Conservation (phyloP, 2,797 vertebrate genomes). For the Pangasius krempfi region DNA sequence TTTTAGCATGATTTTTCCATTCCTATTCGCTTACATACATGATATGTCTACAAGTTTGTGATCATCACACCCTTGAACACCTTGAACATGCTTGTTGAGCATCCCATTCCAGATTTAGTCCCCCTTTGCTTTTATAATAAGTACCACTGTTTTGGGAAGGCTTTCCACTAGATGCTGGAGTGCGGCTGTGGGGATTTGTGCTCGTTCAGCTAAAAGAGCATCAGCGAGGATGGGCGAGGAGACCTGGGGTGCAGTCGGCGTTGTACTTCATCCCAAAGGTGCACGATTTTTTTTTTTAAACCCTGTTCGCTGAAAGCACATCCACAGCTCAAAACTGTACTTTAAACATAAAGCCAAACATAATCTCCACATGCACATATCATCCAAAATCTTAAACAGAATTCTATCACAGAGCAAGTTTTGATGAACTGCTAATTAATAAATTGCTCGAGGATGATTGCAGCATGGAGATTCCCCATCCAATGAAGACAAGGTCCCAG, state of each 20-base stretch:
- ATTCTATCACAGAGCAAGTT: neutral
- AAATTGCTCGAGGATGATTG: neutral
- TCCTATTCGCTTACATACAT: neutral
- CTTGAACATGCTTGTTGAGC: neutral
- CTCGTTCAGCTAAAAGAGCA: too few species aligned
- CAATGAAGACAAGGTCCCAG: neutral
- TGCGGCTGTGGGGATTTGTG: neutral
- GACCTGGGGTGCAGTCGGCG: neutral
- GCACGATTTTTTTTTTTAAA: too few species aligned
- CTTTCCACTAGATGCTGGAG: neutral
- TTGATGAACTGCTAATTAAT: neutral
- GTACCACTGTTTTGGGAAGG: neutral
- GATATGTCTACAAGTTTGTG: neutral
- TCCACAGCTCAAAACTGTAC: too few species aligned
- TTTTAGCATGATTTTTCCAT: neutral
- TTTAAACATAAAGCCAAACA: neutral
- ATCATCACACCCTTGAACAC: neutral
- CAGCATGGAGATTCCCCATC: neutral
- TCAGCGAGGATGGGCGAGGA: neutral
- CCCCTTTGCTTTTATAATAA: neutral
- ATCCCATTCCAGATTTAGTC: neutral
- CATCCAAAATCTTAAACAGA: neutral
- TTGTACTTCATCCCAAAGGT: neutral
- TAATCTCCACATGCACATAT: neutral
- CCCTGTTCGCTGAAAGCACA: too few species aligned